Base-by-base conservation (phyloP, 2,797 vertebrate genomes). In the Setipinna tenuifilis region DNA sequence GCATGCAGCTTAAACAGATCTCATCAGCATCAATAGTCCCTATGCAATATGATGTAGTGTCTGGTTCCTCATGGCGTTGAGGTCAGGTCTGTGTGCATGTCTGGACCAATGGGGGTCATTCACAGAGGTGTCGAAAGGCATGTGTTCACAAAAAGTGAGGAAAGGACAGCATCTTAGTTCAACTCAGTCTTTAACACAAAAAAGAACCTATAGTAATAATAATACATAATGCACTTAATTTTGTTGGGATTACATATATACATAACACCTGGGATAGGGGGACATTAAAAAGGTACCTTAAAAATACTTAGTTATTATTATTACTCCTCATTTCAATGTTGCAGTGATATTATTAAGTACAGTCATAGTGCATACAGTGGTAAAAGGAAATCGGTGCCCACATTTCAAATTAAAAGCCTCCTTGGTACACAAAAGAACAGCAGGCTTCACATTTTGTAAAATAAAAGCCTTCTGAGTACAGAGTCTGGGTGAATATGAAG, bases 211-310 rank as follows among this genome's bases (percentile, higher is more conserved):
- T 85, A n/a, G 86, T 87, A 88, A 90, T 91, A 90, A 94, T 91
- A 93, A 90, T 93, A 75, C 68, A 78, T 78, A 95, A 95, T 94
- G 94, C 95, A 94, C 93, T 95, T 95, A 89, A 92, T 89, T 92
- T 90, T 83, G 88, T 90, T 88, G 87, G 92, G 93, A 89, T 92
- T 89, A 89, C 87, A 91, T 92, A 94, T 93, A 91, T 94, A 94
- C 92, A 93, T 90, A 92, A 94, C 89, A 91, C 91, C 91, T 93
- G 91, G 94, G 89, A 90, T 88, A 35, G 90, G 88, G 85, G 89
- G 91, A 91, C 85, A 87, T 92, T 94, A 93, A 88, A 94, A 94
- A 94, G 90, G 87, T 93, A 93, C 87, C 92, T 92, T 91, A 87
- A 89, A 93, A 94, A 93, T 82, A 92, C 84, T 84, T 88, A 88